Percentiles rank a stretch among this genome's conserved stretches.
phyloP scores from a whole-genome alignment of 2,888 invertebrate species.

The Xestia xanthographa region DNA sequence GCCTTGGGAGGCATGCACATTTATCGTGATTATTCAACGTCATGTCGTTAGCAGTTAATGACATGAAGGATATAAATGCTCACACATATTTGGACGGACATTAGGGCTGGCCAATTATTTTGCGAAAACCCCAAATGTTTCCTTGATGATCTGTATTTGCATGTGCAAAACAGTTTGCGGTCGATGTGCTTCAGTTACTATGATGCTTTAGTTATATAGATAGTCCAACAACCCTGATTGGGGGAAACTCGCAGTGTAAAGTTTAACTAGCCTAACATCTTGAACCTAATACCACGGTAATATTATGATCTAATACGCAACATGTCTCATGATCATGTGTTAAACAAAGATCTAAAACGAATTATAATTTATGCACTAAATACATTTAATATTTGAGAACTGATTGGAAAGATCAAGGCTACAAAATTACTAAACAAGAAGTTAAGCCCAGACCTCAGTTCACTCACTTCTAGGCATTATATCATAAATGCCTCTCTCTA shows the following conservation, averaged over 20 bases:
- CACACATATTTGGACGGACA: conserved; percentile 33
- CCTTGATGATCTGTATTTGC: conserved; percentile 33
- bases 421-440: background rate
- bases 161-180: conserved; percentile 12
- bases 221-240: background rate
- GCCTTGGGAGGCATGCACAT: conserved; percentile 68
- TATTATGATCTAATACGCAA: too few relatives aligned
- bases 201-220: background rate
- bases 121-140: conserved; percentile 39
- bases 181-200: background rate
- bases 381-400: conserved; percentile 48
- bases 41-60: conserved; percentile 61
- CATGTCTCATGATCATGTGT: background rate
- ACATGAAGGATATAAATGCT: conserved; percentile 63
- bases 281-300: too few relatives aligned
- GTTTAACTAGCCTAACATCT: background rate
- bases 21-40: conserved; percentile 67
- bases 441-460: background rate
- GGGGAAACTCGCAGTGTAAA: conserved; percentile 4
- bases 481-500: background rate
- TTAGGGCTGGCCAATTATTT: conserved; percentile 48
- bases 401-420: conserved; percentile 38
- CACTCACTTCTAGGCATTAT: background rate
- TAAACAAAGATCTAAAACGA: conserved; percentile 25
- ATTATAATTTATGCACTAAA: conserved; percentile 14